A percentile compares a stretch with the other conserved stretches of the same genome.
These are phyloP conservation scores for Proteles cristata DNA, from an alignment of 2,113 vertebrate species.

Conservation along the genomic window DNA sequence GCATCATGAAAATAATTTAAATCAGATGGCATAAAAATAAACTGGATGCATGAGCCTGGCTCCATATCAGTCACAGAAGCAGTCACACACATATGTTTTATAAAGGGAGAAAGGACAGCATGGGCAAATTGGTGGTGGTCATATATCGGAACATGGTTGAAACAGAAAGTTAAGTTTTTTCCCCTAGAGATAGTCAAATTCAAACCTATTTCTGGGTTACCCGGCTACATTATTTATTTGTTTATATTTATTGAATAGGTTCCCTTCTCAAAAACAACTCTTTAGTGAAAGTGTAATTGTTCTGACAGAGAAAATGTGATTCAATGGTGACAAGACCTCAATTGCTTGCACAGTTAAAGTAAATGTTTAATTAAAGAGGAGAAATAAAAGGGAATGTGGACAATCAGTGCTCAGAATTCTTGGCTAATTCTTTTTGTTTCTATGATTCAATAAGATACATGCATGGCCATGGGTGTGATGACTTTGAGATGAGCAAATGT, in stretches of 20 bases:
- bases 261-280: not conserved
- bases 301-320: not conserved
- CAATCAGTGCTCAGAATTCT: not conserved
- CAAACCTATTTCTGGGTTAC: not conserved
- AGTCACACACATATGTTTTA: not conserved
- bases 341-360: not conserved
- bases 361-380: slow-evolving; percentile 6
- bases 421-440: not conserved
- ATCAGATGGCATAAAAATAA: not conserved
- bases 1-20: not conserved
- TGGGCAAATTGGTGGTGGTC: not conserved
- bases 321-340: not conserved
- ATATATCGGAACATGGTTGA: not conserved
- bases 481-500: not conserved
- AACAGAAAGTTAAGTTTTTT: not conserved
- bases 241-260: not conserved
- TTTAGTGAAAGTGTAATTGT: slow-evolving; percentile 23
- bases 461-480: not conserved
- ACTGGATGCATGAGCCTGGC: not conserved
- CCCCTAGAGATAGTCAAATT: not conserved
- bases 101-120: not conserved
- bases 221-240: not conserved
- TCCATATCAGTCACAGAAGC: not conserved
- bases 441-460: not conserved
- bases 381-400: not conserved